Percentiles rank a stretch among this genome's conserved stretches.
Conservation (phyloP, 2,797 vertebrate species). For the Lateolabrax maculatus region DNA sequence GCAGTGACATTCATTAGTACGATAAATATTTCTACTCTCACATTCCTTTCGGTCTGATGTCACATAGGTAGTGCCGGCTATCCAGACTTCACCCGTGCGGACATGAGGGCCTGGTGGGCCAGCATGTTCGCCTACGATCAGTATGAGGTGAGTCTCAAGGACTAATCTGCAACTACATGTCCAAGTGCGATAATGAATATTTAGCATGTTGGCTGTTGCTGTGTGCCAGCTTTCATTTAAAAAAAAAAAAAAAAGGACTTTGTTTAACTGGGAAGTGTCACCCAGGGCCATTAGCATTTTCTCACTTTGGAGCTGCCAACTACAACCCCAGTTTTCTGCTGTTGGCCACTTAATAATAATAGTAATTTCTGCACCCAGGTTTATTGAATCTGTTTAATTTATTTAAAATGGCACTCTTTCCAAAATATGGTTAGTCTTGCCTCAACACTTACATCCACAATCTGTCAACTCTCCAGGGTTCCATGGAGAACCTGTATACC, state of each 20-base stretch:
- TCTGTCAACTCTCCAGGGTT: constrained; percentile 81
- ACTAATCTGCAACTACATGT: background rate
- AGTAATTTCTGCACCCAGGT: background rate
- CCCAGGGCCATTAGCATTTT: background rate
- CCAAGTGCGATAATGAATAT: background rate
- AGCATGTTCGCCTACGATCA: constrained; percentile 92
- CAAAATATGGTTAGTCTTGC: background rate
- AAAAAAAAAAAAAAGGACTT: too few species aligned
- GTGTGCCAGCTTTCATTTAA: background rate
- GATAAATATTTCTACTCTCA: background rate
- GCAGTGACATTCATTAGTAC: background rate
- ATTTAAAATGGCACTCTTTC: background rate
- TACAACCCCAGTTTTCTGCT: background rate
- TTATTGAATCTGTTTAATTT: background rate
- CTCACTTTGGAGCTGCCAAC: background rate
- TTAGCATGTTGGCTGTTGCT: background rate
- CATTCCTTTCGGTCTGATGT: background rate
- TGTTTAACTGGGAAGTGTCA: background rate
- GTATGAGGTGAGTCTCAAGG: constrained; percentile 77
- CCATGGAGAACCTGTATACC: constrained; percentile 89
- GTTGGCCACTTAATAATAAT: background rate
- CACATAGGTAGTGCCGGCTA: constrained; percentile 90
- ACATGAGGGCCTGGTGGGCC: constrained; percentile 93
- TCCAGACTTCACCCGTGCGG: constrained; percentile 92
- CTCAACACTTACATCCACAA: background rate